Conservation (phyloP, 2,888 invertebrate genomes). For the Sinelater perroti region DNA sequence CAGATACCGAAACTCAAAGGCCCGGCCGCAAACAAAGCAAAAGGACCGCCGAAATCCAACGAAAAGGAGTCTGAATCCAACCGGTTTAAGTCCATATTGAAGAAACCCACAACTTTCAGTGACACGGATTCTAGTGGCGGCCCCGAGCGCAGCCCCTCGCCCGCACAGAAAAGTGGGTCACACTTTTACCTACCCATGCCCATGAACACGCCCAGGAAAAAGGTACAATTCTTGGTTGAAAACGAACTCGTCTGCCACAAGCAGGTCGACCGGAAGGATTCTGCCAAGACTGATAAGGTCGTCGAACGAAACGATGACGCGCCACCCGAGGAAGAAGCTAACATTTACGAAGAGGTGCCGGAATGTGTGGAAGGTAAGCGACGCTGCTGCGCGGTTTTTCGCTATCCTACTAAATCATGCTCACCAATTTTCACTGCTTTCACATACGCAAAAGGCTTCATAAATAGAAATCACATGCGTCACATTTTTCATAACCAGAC, state of each 20-base stretch:
- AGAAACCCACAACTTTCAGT: conserved; percentile 62
- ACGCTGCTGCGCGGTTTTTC: too few species aligned
- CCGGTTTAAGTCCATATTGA: conserved; percentile 65
- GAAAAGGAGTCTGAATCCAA: conserved; percentile 51
- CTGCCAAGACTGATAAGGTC: conserved; percentile 26
- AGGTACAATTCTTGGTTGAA: conserved; percentile 77
- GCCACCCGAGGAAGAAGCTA: conserved; percentile 15
- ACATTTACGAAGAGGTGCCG: conserved; percentile 26
- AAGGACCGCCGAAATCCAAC: conserved; percentile 37
- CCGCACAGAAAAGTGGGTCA: conserved; percentile 59
- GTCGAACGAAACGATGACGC: conserved; percentile 21
- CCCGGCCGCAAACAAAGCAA: conserved; percentile 27
- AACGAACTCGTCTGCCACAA: conserved; percentile 59
- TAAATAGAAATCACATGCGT: too few species aligned
- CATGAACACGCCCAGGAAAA: conserved; percentile 66
- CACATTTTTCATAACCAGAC: too few species aligned
- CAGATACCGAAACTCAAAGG: conserved; percentile 33
- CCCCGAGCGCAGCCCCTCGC: conserved; percentile 55
- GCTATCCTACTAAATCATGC: too few species aligned
- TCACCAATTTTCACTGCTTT: too few species aligned
- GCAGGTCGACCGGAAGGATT: conserved; percentile 34
- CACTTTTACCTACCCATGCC: conserved; percentile 72
- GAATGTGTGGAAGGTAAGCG: conserved; percentile 30
- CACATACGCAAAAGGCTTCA: too few species aligned
- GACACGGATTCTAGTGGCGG: conserved; percentile 53